Conservation (phyloP, 2,888 invertebrate genomes). For the Phortica okadai region DNA sequence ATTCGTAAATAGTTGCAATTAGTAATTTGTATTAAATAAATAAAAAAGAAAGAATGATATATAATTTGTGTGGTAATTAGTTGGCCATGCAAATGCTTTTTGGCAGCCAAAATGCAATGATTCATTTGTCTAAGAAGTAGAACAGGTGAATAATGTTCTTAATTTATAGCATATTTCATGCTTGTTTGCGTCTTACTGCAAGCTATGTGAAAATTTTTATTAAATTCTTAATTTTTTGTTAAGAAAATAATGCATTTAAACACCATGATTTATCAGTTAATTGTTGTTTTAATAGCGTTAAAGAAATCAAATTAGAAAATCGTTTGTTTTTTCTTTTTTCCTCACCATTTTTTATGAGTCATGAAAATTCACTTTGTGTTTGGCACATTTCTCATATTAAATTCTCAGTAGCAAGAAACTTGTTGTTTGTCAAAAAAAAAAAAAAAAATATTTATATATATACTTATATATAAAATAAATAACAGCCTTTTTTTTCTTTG, state of each 20-base stretch:
- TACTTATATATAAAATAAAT: too few species aligned
- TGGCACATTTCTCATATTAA: slow-evolving; percentile 39
- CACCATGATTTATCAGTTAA: not conserved
- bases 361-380: slow-evolving; percentile 45
- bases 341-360: slow-evolving; percentile 56
- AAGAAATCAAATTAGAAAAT: not conserved
- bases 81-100: slow-evolving; percentile 12
- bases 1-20: slow-evolving; percentile 27
- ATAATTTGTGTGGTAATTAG: not conserved
- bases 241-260: not conserved
- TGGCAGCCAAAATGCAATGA: slow-evolving; percentile 16
- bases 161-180: slow-evolving; percentile 24
- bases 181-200: not conserved
- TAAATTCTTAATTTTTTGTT: not conserved
- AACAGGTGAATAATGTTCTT: slow-evolving; percentile 29
- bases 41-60: not conserved
- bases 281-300: not conserved
- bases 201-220: not conserved
- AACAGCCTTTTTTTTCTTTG: not conserved
- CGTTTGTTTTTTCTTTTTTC: not conserved
- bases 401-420: not conserved
- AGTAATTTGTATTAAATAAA: slow-evolving; percentile 13
- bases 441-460: slow-evolving; percentile 19
- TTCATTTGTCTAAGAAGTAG: not conserved
- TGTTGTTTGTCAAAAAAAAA: slow-evolving; percentile 35